These are phyloP conservation scores for Rhynchotus rufescens DNA, from an alignment of 2,797 vertebrate genomes.

Conservation along the genomic window DNA sequence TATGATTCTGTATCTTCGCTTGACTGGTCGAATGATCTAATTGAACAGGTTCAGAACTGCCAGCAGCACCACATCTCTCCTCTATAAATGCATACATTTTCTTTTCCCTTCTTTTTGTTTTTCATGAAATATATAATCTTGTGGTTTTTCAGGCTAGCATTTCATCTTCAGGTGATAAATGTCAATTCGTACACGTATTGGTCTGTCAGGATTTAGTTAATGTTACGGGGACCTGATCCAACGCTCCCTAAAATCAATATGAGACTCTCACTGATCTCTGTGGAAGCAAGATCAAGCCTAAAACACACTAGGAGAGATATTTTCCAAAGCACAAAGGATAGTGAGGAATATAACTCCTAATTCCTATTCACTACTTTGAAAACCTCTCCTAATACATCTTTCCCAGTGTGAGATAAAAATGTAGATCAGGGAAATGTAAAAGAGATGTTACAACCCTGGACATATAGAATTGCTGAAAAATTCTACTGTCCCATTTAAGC, in stretches of 20 bases:
- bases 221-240: background rate
- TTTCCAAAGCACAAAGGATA: conserved; percentile 14
- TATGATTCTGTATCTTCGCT: background rate
- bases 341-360: background rate
- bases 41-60: background rate
- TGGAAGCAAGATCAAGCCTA: conserved; percentile 16
- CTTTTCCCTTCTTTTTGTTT: background rate
- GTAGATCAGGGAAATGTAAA: conserved; percentile 2
- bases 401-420: conserved; percentile 2
- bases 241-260: background rate
- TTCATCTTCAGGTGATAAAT: conserved; percentile 26
- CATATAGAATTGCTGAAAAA: conserved; percentile 5
- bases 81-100: background rate
- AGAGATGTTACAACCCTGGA: background rate
- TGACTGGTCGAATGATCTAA: conserved; percentile 31
- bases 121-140: background rate
- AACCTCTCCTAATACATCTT: background rate
- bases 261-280: background rate
- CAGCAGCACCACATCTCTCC: background rate
- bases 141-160: background rate
- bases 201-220: background rate
- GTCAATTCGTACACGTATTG: background rate
- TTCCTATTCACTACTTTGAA: conserved; percentile 24
- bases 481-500: background rate
- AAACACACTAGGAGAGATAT: background rate